Percentiles rank a stretch among this genome's conserved stretches.
phyloP scores from a whole-genome alignment of 2,888 invertebrate species.

The Nysson spinosus region DNA sequence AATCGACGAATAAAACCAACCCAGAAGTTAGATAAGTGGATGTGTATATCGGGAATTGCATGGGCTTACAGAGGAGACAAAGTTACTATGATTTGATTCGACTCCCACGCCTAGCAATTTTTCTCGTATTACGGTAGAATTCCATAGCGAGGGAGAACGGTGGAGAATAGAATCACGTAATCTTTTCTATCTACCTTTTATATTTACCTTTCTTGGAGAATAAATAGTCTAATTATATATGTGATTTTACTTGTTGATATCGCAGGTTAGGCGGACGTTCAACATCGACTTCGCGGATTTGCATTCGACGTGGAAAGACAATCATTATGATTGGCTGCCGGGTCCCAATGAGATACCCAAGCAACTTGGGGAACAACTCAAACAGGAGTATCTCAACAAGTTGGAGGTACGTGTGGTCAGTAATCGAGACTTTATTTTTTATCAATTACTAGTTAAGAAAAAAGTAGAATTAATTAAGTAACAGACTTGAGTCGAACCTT shows the following conservation, averaged over 20 bases:
- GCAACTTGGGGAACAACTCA: constrained; percentile 76
- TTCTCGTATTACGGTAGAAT: constrained; percentile 20
- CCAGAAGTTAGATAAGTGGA: too few relatives aligned
- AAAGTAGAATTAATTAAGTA: background rate
- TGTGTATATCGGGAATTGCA: too few relatives aligned
- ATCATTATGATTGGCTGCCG: constrained; percentile 79
- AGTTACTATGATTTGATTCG: constrained; percentile 1
- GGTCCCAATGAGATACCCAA: constrained; percentile 78
- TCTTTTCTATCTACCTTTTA: background rate
- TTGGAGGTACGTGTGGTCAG: constrained; percentile 76
- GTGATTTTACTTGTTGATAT: constrained; percentile 46
- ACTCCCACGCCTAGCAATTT: constrained; percentile 24
- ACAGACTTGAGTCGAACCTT: too few relatives aligned
- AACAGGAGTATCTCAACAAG: constrained; percentile 74
- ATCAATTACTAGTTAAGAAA: background rate
- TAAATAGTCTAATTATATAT: constrained; percentile 4
- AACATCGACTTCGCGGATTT: constrained; percentile 74
- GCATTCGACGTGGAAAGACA: constrained; percentile 76
- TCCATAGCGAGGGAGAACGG: constrained; percentile 10
- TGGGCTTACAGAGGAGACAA: constrained; percentile 12
- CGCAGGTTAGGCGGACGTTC: constrained; percentile 78
- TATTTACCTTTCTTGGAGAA: background rate
- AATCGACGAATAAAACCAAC: too few relatives aligned
- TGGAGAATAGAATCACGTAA: background rate
- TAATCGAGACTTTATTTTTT: constrained; percentile 6